These are phyloP conservation scores for Mactromeris polynyma DNA, from an alignment of 2,888 invertebrate genomes.

Conservation along the genomic window DNA sequence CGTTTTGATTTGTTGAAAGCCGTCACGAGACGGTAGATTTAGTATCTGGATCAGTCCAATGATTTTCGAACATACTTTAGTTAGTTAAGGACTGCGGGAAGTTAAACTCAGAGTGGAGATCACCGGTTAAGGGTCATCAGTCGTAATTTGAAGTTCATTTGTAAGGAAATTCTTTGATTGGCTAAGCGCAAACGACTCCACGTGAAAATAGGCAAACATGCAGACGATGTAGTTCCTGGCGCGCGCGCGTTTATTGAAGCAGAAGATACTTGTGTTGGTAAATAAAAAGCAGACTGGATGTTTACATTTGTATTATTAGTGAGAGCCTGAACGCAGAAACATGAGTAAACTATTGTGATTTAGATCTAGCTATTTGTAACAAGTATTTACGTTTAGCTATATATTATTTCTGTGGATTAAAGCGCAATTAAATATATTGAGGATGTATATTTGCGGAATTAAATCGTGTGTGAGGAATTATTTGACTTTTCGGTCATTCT, in stretches of 20 bases:
- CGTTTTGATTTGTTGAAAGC: constrained; percentile 51
- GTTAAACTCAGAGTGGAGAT: background rate
- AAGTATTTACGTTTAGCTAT: background rate
- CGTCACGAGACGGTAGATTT: constrained; percentile 20
- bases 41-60: constrained; percentile 26
- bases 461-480: constrained; percentile 31
- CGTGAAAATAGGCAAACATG: constrained; percentile 39
- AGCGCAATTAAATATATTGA: constrained; percentile 15
- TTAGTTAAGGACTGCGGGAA: constrained; percentile 20
- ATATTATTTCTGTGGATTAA: background rate
- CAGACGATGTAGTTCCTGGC: constrained; percentile 50
- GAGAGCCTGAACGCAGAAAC: background rate
- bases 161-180: constrained; percentile 44
- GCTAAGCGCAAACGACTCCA: constrained; percentile 32
- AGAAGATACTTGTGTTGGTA: constrained; percentile 53
- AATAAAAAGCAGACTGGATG: constrained; percentile 42
- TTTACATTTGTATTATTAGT: constrained; percentile 23
- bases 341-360: background rate
- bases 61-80: constrained; percentile 33
- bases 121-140: background rate
- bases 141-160: constrained; percentile 34
- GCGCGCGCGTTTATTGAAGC: constrained; percentile 57
- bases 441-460: constrained; percentile 41
- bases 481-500: constrained; percentile 38
- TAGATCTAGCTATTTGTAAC: background rate